A percentile compares a stretch with the other conserved stretches of the same genome.
These are phyloP conservation scores for Dryococelus australis DNA, from an alignment of 2,888 invertebrate species.

Conservation along the genomic window DNA sequence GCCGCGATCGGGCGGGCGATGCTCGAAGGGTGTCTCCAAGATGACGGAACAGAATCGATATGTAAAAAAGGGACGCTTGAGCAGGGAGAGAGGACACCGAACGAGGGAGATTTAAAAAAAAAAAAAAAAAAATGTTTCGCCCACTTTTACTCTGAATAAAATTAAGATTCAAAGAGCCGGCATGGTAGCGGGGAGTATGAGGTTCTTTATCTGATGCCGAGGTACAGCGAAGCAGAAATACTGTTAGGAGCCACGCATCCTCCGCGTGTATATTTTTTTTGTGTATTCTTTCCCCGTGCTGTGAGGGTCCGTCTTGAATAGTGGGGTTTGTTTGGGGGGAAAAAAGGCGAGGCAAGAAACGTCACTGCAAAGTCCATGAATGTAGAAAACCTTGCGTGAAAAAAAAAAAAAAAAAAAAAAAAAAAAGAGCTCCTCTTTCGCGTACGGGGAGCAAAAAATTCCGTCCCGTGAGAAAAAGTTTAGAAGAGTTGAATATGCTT, in stretches of 20 bases:
- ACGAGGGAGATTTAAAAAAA: too few species aligned
- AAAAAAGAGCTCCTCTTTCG: background rate
- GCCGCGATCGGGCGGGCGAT: background rate
- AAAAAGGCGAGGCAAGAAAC: background rate
- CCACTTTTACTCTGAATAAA: background rate
- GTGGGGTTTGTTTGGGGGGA: background rate
- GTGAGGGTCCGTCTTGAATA: background rate
- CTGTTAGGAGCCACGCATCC: background rate
- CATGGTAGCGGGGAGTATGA: background rate
- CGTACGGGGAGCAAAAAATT: background rate
- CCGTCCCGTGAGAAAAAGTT: background rate
- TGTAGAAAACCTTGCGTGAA: background rate
- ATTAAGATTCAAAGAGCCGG: background rate
- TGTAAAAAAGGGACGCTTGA: background rate
- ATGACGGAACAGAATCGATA: slow-evolving; percentile 1
- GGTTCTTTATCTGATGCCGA: slow-evolving; percentile 16
- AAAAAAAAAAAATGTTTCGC: background rate
- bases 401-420: background rate
- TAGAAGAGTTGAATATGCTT: background rate
- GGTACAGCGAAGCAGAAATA: background rate
- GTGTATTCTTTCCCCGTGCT: background rate
- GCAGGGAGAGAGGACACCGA: slow-evolving; percentile 7
- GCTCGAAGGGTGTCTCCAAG: background rate
- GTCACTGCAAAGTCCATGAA: background rate
- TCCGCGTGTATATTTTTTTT: background rate